Conservation (phyloP, 92 coral and sea anemone species). For the Heteractis magnifica region DNA sequence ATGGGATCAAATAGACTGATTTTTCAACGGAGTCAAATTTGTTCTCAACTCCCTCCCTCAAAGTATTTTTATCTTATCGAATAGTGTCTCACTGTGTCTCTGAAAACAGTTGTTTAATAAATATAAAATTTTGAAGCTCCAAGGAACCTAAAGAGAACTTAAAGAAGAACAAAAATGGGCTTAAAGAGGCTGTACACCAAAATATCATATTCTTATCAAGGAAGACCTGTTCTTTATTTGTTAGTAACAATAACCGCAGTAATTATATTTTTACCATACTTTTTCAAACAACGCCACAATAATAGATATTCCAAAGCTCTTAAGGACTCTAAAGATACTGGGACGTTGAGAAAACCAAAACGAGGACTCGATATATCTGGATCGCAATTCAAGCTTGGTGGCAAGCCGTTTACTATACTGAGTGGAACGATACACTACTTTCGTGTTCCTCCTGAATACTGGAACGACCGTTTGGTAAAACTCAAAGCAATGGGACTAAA, state of each 20-base stretch:
- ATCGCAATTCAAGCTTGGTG: slow-evolving; percentile 48
- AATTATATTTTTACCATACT: slow-evolving; percentile 8
- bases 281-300: background rate
- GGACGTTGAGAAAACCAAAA: background rate
- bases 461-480: slow-evolving; percentile 77
- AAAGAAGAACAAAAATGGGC: background rate
- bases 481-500: slow-evolving; percentile 86
- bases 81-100: no score
- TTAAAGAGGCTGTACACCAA: background rate
- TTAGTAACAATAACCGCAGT: background rate
- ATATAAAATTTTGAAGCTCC: background rate
- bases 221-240: background rate
- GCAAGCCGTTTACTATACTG: slow-evolving; percentile 66
- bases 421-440: slow-evolving; percentile 84
- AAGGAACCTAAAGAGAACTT: background rate
- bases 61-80: no score
- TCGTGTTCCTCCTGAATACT: slow-evolving; percentile 80
- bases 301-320: background rate
- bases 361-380: background rate
- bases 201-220: background rate
- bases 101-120: no score
- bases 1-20: background rate
- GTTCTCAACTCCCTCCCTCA: background rate
- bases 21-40: background rate
- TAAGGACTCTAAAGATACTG: background rate